Percentiles rank a stretch among this genome's conserved stretches.
These are phyloP conservation scores for Lithophane socia DNA, from an alignment of 2,888 invertebrate genomes.

Conservation along the genomic window DNA sequence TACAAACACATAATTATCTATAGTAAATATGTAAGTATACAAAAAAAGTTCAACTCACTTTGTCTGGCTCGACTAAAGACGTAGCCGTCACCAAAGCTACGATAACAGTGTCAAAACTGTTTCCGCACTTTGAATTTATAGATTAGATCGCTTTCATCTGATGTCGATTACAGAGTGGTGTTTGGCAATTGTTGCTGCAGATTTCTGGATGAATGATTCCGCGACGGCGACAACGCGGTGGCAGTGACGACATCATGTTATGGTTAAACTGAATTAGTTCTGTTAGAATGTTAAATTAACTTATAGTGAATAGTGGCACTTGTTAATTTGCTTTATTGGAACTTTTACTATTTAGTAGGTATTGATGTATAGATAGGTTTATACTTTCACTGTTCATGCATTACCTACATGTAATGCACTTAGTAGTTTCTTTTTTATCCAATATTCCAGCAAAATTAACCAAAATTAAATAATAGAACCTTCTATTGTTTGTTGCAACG, in stretches of 20 bases:
- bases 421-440: too few species aligned
- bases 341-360: neutral
- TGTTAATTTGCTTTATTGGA: constrained; percentile 61
- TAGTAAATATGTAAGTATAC: neutral
- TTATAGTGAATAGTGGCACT: constrained; percentile 61
- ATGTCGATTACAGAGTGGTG: constrained; percentile 85
- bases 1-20: neutral
- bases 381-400: too few species aligned
- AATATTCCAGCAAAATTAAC: too few species aligned
- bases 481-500: too few species aligned
- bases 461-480: too few species aligned
- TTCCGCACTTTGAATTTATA: constrained; percentile 87
- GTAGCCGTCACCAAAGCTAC: constrained; percentile 73
- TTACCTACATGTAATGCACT: too few species aligned
- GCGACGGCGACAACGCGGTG: constrained; percentile 73
- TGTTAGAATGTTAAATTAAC: constrained; percentile 70
- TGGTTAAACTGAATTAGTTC: constrained; percentile 85
- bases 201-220: constrained; percentile 88
- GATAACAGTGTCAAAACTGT: constrained; percentile 82
- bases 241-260: constrained; percentile 85
- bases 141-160: constrained; percentile 87
- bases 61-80: constrained; percentile 70
- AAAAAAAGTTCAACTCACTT: constrained; percentile 54
- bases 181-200: constrained; percentile 87
- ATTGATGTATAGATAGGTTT: neutral